A percentile compares a stretch with the other conserved stretches of the same genome.
Conservation (phyloP, 2,888 invertebrate genomes). For the Drosophila colorata region DNA sequence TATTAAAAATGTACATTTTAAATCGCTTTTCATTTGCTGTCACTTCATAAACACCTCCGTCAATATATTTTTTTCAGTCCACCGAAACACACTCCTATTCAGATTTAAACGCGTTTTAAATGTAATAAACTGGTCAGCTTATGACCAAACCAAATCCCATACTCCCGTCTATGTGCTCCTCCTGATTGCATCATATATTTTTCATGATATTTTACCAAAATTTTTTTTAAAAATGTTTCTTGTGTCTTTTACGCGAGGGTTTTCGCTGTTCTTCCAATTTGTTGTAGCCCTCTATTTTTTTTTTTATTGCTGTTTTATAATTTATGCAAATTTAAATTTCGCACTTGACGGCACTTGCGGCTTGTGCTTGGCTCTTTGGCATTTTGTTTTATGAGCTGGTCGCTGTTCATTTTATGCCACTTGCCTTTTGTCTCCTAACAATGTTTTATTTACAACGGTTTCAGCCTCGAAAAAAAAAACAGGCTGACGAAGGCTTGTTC, state of each 20-base stretch:
- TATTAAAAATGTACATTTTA: too few species aligned
- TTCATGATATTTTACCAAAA: conserved; percentile 54
- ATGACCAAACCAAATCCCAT: conserved; percentile 1
- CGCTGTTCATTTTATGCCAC: conserved; percentile 62
- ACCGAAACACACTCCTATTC: too few species aligned
- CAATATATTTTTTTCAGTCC: too few species aligned
- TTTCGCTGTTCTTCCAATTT: conserved; percentile 5
- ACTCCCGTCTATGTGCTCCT: not conserved
- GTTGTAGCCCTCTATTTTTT: conserved; percentile 22
- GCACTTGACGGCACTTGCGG: conserved; percentile 75
- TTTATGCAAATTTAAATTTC: conserved; percentile 77
- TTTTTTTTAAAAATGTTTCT: conserved; percentile 41
- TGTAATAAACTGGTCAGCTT: conserved; percentile 22
- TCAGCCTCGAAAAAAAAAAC: not conserved
- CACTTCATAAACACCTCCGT: too few species aligned
- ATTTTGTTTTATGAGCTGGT: conserved; percentile 60
- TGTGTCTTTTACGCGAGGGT: conserved; percentile 21
- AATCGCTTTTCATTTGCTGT: too few species aligned
- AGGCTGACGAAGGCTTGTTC: conserved; percentile 5
- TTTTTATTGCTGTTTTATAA: conserved; percentile 57
- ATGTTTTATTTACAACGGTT: conserved; percentile 44
- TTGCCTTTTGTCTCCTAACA: conserved; percentile 43
- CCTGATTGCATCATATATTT: conserved; percentile 64
- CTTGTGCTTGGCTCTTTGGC: conserved; percentile 47
- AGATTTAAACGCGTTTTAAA: conserved; percentile 4